Evolutionary conservation across 2,113 vertebrate genomes (phyloP).

Genomic region (Pao palembangensis): DNA sequence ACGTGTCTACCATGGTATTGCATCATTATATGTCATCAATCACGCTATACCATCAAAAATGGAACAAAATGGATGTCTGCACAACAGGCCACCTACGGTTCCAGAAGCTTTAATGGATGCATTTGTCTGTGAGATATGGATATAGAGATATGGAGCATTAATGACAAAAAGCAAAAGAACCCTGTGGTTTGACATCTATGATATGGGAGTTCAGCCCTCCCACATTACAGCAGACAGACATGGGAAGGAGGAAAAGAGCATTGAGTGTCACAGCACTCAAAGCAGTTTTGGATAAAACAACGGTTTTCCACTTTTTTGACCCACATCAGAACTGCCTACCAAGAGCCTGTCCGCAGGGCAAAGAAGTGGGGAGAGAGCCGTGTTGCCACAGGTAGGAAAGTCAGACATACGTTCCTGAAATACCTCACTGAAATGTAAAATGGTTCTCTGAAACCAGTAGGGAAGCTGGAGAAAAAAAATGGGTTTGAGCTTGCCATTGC

Average conservation of each 20-base stretch:
- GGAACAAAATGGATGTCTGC: background rate
- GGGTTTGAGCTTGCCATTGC: background rate
- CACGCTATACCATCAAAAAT: too few species aligned
- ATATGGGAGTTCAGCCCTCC: constrained; percentile 22
- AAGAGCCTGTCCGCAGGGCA: constrained; percentile 3
- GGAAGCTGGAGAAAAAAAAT: constrained; percentile 6
- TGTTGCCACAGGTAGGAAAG: background rate
- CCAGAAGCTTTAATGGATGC: too few species aligned
- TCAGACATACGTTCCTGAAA: constrained; percentile 35
- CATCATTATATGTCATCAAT: too few species aligned
- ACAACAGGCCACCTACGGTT: too few species aligned
- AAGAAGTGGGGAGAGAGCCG: constrained; percentile 10
- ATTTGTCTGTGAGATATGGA: too few species aligned
- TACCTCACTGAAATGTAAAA: constrained; percentile 27
- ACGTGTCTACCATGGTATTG: too few species aligned
- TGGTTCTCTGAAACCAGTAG: constrained; percentile 14
- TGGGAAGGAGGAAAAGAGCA: constrained; percentile 20
- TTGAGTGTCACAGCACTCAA: constrained; percentile 21
- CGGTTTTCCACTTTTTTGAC: constrained; percentile 24
- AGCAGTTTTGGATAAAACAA: constrained; percentile 29
- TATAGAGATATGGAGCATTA: background rate
- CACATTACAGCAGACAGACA: constrained; percentile 32
- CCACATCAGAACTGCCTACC: constrained; percentile 13
- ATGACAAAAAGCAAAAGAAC: constrained; percentile 28
- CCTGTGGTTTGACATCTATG: constrained; percentile 17